Evolutionary conservation across 92 coral and sea anemone species (phyloP).

Genomic region (Muricea muricata): DNA sequence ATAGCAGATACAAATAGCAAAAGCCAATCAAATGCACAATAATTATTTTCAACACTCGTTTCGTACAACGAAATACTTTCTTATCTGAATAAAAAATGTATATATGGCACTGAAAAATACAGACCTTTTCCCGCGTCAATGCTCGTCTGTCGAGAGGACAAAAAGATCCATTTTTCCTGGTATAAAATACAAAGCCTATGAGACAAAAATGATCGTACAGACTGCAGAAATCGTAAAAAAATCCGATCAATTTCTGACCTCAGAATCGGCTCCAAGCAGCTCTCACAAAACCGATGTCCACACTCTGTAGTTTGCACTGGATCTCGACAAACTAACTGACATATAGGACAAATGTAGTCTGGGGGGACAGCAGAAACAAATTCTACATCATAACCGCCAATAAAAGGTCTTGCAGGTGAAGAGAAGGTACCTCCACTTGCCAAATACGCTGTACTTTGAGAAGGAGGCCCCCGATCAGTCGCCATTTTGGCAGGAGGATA

Average conservation of each 20-base stretch:
- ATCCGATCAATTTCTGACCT: constrained; percentile 61
- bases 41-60: too few species aligned
- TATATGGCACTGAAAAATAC: constrained; percentile 2
- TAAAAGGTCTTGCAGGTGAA: constrained; percentile 56
- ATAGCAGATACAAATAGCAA: too few species aligned
- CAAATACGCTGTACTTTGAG: constrained; percentile 9
- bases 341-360: constrained; percentile 96
- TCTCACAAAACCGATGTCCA: constrained; percentile 98
- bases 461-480: constrained; percentile 10
- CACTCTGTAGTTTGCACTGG: constrained; percentile 99
- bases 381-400: constrained; percentile 97
- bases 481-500: constrained; percentile 23
- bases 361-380: constrained; percentile 81
- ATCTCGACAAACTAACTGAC: constrained; percentile 98
- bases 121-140: constrained; percentile 91
- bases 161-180: constrained; percentile 90
- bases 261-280: constrained; percentile 96
- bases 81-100: not conserved
- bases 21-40: too few species aligned
- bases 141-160: constrained; percentile 95
- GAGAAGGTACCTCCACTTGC: constrained; percentile 15
- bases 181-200: not conserved
- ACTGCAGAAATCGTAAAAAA: not conserved
- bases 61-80: too few species aligned
- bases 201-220: not conserved